Evolutionary conservation across 2,888 invertebrate species (phyloP).

Genomic region (Mylabris sibirica): DNA sequence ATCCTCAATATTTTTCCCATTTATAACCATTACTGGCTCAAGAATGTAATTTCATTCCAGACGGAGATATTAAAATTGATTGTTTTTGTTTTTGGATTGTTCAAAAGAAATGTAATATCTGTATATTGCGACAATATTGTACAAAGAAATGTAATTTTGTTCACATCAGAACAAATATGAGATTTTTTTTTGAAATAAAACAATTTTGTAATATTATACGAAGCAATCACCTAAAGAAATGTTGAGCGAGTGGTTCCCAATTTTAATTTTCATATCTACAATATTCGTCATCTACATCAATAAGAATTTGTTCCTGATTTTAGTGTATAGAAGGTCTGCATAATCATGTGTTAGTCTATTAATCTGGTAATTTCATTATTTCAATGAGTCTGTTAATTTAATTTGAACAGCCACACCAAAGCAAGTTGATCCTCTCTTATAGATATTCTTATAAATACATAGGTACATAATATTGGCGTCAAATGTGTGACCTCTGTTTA

Average conservation of each 20-base stretch:
- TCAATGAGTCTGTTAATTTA: background rate
- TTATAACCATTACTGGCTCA: slow-evolving; percentile 35
- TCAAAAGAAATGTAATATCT: slow-evolving; percentile 34
- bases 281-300: background rate
- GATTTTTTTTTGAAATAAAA: slow-evolving; percentile 9
- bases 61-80: slow-evolving; percentile 35
- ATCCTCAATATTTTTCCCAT: slow-evolving; percentile 34
- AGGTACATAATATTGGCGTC: slow-evolving; percentile 17
- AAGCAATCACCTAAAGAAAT: background rate
- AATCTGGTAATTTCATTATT: background rate
- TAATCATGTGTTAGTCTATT: background rate
- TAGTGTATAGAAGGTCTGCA: background rate
- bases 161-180: slow-evolving; percentile 10
- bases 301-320: background rate
- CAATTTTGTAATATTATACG: slow-evolving; percentile 12
- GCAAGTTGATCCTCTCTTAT: background rate
- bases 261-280: background rate
- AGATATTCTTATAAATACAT: background rate
- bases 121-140: slow-evolving; percentile 33
- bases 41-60: slow-evolving; percentile 35
- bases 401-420: background rate
- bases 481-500: slow-evolving; percentile 27
- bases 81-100: slow-evolving; percentile 32
- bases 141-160: slow-evolving; percentile 30
- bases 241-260: background rate